A percentile compares a stretch with the other conserved stretches of the same genome.
Conservation (phyloP, 1,140 invertebrate species). For the Lepidotrigona ventralis region DNA sequence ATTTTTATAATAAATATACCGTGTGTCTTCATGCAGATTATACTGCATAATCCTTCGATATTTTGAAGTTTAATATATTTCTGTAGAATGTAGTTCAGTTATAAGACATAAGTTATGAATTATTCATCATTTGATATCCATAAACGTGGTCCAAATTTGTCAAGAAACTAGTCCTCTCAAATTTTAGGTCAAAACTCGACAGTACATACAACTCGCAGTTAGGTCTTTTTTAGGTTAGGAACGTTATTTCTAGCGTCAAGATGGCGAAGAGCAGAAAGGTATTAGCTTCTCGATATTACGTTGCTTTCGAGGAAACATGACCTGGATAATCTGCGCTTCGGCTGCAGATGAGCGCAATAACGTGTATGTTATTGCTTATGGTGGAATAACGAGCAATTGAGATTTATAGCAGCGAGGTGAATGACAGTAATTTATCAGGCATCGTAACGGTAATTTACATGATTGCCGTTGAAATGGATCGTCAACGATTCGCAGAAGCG, state of each 20-base stretch:
- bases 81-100: no score
- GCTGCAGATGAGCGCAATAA: not conserved
- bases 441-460: not conserved
- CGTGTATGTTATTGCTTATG: constrained; percentile 2
- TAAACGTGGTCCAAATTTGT: no score
- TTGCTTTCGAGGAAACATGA: constrained; percentile 1
- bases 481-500: not conserved
- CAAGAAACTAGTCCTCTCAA: no score
- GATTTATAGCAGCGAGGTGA: not conserved
- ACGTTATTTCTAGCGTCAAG: not conserved
- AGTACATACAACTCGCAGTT: not conserved
- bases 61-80: no score
- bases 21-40: no score
- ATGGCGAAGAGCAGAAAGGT: not conserved
- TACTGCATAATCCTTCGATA: no score
- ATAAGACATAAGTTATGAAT: no score
- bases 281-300: not conserved
- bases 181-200: no score
- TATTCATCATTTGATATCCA: no score
- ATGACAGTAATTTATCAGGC: not conserved
- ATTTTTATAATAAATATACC: no score
- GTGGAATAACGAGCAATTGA: not conserved
- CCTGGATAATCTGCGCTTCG: not conserved
- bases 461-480: not conserved
- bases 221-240: not conserved